Evolutionary conservation across 2,888 invertebrate species (phyloP), one percentile per base, ranked within the genome.

Genomic region (Dascillus cervinus): DNA sequence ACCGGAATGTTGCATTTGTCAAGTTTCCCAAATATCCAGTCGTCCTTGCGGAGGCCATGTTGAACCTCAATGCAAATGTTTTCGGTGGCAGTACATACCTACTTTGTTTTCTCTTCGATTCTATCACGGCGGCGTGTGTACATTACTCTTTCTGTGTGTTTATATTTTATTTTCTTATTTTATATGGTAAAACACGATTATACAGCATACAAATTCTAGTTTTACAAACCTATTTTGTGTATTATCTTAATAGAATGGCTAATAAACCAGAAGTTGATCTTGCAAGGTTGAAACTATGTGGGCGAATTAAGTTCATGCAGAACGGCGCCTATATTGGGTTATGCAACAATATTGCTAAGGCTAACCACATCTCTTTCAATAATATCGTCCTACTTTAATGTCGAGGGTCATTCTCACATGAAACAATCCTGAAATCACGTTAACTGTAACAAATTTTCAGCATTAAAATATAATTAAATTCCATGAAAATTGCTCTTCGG

Each of bases 1-100:
- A 43, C 39, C 45, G 43, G 43, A 44, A 45, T 46, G 40, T 39
- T 43, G 41, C 44, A 47, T 51, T 46, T 47, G 46, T 46, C 46
- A 46, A 44, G 45, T 45, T 46, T 48, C 37, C 37, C 45, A 46
- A 46, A 50, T 50, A 55, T 49, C 50, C 43, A 33, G 52, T 49
- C 51, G 49, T 29, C 53, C 55, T 52, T 52, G 54, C 40, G 26
- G 46, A 50, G 49, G 50, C 41, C 51, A 44, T 41, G 17, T 37
- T 35, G 29, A 36, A 37, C 32, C 33, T 29, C 36, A 39, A 46
- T 47, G 47, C 41, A 49, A 47, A 46, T 43, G 10, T 20, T 13
- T 34, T 11, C 14, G 10, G 8, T 12, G 20, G 26, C 12, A n/a
- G 21, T 15, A 25, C 19, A 15, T 12, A 14, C 11, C 8, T 25